Evolutionary conservation across 2,888 invertebrate genomes (phyloP), one percentile per base, ranked within the genome.

Genomic region (Gerosis bhagava): DNA sequence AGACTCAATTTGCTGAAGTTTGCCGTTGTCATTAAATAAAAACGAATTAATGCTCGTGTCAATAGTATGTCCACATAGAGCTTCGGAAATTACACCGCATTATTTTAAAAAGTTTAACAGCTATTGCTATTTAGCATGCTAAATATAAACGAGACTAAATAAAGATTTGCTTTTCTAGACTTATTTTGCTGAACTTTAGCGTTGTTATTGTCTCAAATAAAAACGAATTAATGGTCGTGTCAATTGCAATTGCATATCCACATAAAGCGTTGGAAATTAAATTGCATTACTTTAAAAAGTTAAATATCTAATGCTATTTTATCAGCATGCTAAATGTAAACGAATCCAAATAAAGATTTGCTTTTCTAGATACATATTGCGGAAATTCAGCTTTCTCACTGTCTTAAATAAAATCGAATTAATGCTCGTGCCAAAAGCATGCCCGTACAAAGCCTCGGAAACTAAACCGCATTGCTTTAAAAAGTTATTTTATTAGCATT

Each of bases 221-320:
- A n/a, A n/a, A n/a, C 51, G 48, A 22, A 57, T 53, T 53, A 54
- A 56, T 50, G 53, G 43, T 48, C 49, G 50, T 53, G 69, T 74
- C 70, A 70, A 67, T n/a, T n/a, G 65, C 70, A 70, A 67, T 65
- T 62, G 65, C 67, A 55, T 65, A 66, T 67, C 64, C 60, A 66
- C 59, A 65, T 65, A 68, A 77, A 79, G 68, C 70, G 67, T 65
- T 67, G 70, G 67, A 71, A 79, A 77, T 74, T 71, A 64, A 73
- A 70, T 66, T 69, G 69, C 76, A 77, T 83, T 81, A 81, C 77
- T 79, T 73, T 63, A n/a, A n/a, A n/a, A n/a, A n/a, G n/a, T n/a
- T n/a, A n/a, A n/a, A n/a, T n/a, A n/a, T n/a, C n/a, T n/a, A n/a
- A n/a, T n/a, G n/a, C n/a, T n/a, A n/a, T n/a, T n/a, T n/a, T n/a